Evolutionary conservation across 2,113 vertebrate genomes (phyloP), one percentile per base, ranked within the genome.

Genomic region (Alaudala cheleensis): DNA sequence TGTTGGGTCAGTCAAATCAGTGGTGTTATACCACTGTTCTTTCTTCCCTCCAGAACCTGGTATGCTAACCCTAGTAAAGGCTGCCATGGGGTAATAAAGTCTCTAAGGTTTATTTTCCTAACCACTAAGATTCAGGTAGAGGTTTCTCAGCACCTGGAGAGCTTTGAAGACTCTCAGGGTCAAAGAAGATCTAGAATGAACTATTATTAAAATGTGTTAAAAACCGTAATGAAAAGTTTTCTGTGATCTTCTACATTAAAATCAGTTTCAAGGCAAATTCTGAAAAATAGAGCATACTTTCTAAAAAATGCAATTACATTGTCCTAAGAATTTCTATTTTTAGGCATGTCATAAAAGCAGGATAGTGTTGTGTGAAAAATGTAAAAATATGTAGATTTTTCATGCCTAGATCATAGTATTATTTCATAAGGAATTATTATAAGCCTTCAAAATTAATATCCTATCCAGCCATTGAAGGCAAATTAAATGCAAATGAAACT

Each of bases 401-500:
- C 44, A 64, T 85, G 72, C 51, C 40, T 93, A 64, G 58, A 47
- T 95, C 54, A 54, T 77, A 67, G 49, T 60, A 33, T 79, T 94
- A 79, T 92, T 94, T 92, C 28, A 60, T 56, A 86, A 72, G 50
- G 86, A 96, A 79, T 79, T 4, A 90, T 92, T 90, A 28, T 86
- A 84, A 77, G 12, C 49, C 22, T 95, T 65, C 62, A 81, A 91
- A 97, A 95, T 97, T 86, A 97, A 94, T 95, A 95, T 79, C 69
- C 21, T 88, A 89, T 95, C 65, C 58, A 90, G 25, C 23, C 6
- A 94, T 67, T 92, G 82, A 90, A 95, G 47, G 83, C 61, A 93
- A 95, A 96, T 96, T 74, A 95, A 90, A 97, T 97, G 95, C 91
- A 97, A 97, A 96, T 95, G 85, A 77, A 90, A 89, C 42, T 81